Percentiles rank a stretch among this genome's conserved stretches.
These are phyloP conservation scores for Ectropis crepuscularia DNA, from an alignment of 2,888 invertebrate genomes.

Conservation along the genomic window DNA sequence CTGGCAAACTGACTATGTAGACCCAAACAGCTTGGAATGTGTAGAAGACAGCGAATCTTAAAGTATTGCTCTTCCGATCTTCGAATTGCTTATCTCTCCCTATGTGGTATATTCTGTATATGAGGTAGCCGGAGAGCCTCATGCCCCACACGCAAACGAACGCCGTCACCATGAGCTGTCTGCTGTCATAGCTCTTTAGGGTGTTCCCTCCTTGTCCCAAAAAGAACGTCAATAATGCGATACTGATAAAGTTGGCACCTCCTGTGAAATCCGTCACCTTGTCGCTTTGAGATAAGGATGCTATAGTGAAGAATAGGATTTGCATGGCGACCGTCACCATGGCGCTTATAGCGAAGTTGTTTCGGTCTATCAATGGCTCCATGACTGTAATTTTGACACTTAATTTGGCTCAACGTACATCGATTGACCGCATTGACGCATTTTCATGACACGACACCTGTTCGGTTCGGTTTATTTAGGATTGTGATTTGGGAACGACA, in stretches of 20 bases:
- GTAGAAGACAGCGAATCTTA: slow-evolving; percentile 96
- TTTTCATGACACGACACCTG: slow-evolving; percentile 43
- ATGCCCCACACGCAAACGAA: slow-evolving; percentile 95
- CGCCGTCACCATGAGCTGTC: slow-evolving; percentile 95
- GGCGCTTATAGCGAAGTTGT: slow-evolving; percentile 94
- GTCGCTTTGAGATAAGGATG: slow-evolving; percentile 94
- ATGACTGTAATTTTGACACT: slow-evolving; percentile 74
- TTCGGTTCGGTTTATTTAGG: slow-evolving; percentile 39
- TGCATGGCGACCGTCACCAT: slow-evolving; percentile 94
- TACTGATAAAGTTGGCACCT: slow-evolving; percentile 95
- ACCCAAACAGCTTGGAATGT: slow-evolving; percentile 97
- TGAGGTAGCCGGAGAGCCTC: slow-evolving; percentile 93
- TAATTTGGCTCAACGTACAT: slow-evolving; percentile 60
- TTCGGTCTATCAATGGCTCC: slow-evolving; percentile 91
- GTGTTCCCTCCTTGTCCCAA: slow-evolving; percentile 91
- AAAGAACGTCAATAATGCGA: slow-evolving; percentile 94
- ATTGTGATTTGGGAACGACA: slow-evolving; percentile 24
- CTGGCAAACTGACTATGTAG: slow-evolving; percentile 94
- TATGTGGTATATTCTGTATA: slow-evolving; percentile 95
- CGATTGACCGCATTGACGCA: slow-evolving; percentile 75
- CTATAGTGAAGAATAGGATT: slow-evolving; percentile 93
- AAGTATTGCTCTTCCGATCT: slow-evolving; percentile 93
- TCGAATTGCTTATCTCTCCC: slow-evolving; percentile 96
- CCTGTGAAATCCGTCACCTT: slow-evolving; percentile 97
- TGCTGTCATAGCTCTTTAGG: slow-evolving; percentile 91